These are phyloP conservation scores for Mesembrinibis cayennensis DNA, from an alignment of 2,113 vertebrate species.

Conservation along the genomic window DNA sequence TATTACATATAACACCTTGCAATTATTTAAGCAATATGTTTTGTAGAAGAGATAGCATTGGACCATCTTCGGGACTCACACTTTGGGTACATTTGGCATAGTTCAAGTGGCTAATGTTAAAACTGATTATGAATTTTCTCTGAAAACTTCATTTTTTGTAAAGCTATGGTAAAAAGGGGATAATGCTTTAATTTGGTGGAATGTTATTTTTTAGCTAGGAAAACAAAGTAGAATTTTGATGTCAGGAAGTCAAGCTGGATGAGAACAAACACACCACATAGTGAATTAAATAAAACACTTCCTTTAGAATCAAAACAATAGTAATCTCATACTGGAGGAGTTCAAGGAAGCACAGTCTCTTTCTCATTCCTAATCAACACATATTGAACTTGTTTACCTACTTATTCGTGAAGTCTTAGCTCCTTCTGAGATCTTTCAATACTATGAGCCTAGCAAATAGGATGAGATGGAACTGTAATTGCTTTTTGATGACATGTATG, in stretches of 20 bases:
- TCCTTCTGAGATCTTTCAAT: neutral
- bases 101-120: neutral
- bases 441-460: neutral
- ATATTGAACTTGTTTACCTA: neutral
- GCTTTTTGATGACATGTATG: neutral
- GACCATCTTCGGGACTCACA: fast-evolving
- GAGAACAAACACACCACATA: neutral
- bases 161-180: neutral
- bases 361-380: neutral
- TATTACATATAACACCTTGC: neutral
- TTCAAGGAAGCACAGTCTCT: neutral
- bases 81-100: neutral
- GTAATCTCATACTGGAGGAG: neutral
- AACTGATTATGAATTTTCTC: neutral
- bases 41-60: neutral
- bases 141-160: neutral
- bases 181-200: neutral
- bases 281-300: neutral
- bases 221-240: neutral
- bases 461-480: neutral
- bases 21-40: neutral
- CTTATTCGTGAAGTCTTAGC: neutral
- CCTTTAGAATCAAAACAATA: neutral
- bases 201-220: neutral
- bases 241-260: neutral